Evolutionary conservation across 2,797 vertebrate species (phyloP).

Genomic region (Lacerta agilis): DNA sequence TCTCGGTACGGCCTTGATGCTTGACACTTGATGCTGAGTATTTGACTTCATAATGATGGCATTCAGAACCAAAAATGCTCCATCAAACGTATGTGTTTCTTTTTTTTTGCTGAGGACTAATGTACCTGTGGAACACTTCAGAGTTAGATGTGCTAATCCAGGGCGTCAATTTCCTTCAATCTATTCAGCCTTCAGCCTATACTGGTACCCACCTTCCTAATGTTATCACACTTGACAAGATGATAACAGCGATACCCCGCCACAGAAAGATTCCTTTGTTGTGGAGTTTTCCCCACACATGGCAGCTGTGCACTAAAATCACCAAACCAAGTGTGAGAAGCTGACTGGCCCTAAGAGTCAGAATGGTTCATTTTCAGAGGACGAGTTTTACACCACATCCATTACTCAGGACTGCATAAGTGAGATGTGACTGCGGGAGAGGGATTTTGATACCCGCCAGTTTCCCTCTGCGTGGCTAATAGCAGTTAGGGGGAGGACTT

Average conservation of each 20-base stretch:
- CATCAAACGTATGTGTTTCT: background rate
- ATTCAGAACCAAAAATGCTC: background rate
- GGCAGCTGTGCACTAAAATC: background rate
- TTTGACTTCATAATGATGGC: background rate
- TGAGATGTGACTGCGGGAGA: no score
- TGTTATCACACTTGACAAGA: background rate
- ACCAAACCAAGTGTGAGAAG: background rate
- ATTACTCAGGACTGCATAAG: background rate
- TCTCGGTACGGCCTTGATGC: background rate
- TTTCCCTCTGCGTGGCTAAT: background rate
- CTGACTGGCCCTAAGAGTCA: background rate
- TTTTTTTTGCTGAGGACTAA: background rate
- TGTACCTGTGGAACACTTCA: background rate
- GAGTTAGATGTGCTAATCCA: background rate
- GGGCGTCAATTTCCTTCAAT: background rate
- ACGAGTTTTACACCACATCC: background rate
- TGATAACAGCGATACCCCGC: background rate
- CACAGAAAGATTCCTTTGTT: background rate
- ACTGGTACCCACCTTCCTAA: background rate
- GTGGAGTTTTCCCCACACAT: background rate
- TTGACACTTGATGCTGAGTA: background rate
- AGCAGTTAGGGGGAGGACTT: no score
- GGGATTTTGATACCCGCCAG: no score
- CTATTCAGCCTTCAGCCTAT: background rate
- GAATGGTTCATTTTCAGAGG: background rate